These are phyloP conservation scores for Arctia plantaginis DNA, from an alignment of 2,888 invertebrate species.

Conservation along the genomic window DNA sequence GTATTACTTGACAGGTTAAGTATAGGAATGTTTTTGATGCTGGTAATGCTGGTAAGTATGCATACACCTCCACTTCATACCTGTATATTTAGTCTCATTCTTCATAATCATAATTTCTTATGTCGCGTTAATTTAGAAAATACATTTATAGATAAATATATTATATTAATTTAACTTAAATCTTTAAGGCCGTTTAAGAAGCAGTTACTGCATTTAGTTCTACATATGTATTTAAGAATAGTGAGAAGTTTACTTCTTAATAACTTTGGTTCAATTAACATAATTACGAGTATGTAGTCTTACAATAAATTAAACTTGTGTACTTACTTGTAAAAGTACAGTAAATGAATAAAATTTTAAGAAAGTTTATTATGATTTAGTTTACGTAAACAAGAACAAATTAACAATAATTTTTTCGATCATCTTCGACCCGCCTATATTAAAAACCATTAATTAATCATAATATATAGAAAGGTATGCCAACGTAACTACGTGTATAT, in stretches of 20 bases:
- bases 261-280: neutral
- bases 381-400: constrained; percentile 12
- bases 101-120: neutral
- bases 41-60: neutral
- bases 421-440: neutral
- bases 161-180: neutral
- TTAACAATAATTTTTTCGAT: neutral
- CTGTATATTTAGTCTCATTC: no score
- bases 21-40: neutral
- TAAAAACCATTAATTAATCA: constrained; percentile 1
- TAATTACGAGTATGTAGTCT: neutral
- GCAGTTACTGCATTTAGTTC: neutral
- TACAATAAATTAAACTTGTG: neutral
- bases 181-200: neutral
- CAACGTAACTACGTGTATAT: constrained; percentile 4
- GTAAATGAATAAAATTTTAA: neutral
- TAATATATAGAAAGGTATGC: neutral
- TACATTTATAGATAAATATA: neutral
- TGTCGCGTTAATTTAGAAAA: neutral
- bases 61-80: no score
- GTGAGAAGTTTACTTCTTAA: neutral
- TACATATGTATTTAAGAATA: neutral
- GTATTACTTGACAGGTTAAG: neutral
- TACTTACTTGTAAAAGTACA: neutral
- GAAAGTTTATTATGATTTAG: neutral